Evolutionary conservation across 1,140 invertebrate species (phyloP).

Genomic region (Phymastichus coffea): DNA sequence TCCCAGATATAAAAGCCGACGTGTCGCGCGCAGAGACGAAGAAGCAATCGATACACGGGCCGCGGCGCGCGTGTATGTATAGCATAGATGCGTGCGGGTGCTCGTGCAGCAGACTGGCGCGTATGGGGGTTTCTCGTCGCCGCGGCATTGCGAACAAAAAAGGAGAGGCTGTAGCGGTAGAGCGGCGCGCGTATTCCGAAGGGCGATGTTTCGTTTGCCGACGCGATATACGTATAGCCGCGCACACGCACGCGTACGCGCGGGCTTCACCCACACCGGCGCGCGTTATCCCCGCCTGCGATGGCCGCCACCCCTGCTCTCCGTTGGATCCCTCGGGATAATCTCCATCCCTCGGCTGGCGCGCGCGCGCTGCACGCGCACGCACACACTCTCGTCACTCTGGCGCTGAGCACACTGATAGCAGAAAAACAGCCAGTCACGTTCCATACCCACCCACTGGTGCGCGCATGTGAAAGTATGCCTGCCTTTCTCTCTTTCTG

Average conservation of each 20-base stretch:
- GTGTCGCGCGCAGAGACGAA: no score
- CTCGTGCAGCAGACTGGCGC: no score
- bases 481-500: conserved; percentile 25
- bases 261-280: neutral
- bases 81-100: neutral
- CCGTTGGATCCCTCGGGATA: conserved; percentile 40
- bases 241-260: neutral
- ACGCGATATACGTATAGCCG: conserved; percentile 22
- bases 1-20: no score
- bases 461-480: neutral
- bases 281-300: neutral
- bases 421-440: no score
- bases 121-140: no score
- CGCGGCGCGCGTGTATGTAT: neutral
- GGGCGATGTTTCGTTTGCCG: conserved; percentile 54
- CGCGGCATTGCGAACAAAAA: no score
- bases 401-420: no score
- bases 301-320: conserved; percentile 27
- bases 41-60: conserved; percentile 49
- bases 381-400: no score
- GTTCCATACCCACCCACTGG: no score
- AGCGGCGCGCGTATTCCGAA: conserved; percentile 49
- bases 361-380: no score
- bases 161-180: conserved; percentile 33
- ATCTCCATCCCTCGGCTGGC: conserved; percentile 37